Conservation (phyloP, 2,113 vertebrate species). For the Aspiorhynchus laticeps region DNA sequence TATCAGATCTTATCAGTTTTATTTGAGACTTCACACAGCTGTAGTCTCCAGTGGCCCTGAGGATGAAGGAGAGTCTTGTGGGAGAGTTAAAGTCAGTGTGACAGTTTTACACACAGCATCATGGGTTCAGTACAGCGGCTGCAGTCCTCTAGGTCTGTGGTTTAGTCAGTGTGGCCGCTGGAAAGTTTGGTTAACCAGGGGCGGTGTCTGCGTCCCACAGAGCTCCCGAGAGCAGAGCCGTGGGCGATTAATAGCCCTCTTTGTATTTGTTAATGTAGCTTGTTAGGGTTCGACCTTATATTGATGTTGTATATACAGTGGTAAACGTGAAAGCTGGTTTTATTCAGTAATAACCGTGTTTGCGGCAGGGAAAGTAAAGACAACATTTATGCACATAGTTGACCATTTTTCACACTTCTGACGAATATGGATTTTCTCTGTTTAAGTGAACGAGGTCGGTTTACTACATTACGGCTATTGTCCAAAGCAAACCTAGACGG, state of each 20-base stretch:
- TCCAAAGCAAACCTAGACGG: background rate
- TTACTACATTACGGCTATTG: constrained; percentile 2
- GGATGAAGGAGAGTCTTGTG: constrained; percentile 42
- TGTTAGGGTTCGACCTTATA: constrained; percentile 45
- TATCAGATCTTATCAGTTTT: too few relatives aligned
- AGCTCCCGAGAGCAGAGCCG: constrained; percentile 49
- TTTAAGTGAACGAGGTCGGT: background rate
- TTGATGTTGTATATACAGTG: constrained; percentile 30
- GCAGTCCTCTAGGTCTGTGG: constrained; percentile 56
- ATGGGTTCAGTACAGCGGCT: constrained; percentile 57
- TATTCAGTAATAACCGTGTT: constrained; percentile 31
- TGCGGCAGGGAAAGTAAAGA: constrained; percentile 3
- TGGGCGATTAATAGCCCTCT: constrained; percentile 58
- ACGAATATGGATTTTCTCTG: constrained; percentile 23
- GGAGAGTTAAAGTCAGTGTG: constrained; percentile 64
- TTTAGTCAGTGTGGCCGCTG: constrained; percentile 61
- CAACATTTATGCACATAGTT: constrained; percentile 26
- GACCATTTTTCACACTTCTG: constrained; percentile 31
- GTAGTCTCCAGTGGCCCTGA: background rate
- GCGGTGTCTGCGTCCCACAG: constrained; percentile 69
- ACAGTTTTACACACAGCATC: constrained; percentile 62
- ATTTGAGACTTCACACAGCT: background rate
- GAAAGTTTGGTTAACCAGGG: constrained; percentile 74
- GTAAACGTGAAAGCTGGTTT: constrained; percentile 35
- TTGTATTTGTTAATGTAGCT: constrained; percentile 60